Evolutionary conservation across 2,113 vertebrate genomes (phyloP).

Genomic region (Chaetura pelagica): DNA sequence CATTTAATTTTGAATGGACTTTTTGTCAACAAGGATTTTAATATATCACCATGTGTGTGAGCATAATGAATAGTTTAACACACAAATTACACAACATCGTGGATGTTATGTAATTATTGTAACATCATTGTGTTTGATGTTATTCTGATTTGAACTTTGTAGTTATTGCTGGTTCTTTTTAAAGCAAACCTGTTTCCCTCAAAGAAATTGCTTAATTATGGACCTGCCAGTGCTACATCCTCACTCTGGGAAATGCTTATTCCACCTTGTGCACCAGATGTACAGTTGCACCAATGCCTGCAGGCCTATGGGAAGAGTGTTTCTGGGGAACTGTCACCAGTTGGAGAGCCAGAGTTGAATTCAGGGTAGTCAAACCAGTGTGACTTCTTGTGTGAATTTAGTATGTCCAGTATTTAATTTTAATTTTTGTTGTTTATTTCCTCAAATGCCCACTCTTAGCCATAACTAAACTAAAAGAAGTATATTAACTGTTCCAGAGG

Average conservation of each 20-base stretch:
- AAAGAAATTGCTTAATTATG: neutral
- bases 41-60: neutral
- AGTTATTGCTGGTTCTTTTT: neutral
- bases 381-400: neutral
- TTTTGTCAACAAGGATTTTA: conserved; percentile 20
- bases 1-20: conserved; percentile 2
- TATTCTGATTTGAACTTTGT: neutral
- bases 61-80: neutral
- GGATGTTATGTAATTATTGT: too few species aligned
- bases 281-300: neutral
- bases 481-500: neutral
- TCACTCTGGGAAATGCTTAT: fast-evolving
- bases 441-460: neutral
- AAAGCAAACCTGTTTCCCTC: neutral
- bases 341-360: neutral
- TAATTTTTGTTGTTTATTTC: neutral
- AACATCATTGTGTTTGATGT: neutral
- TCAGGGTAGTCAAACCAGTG: neutral
- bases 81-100: neutral
- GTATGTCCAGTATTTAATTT: neutral
- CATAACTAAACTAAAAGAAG: neutral
- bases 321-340: neutral
- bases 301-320: neutral
- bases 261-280: neutral
- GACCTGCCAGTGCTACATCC: neutral